Base-by-base conservation (phyloP, 1,140 invertebrate genomes). In the Zaprionus kolodkinae region DNA sequence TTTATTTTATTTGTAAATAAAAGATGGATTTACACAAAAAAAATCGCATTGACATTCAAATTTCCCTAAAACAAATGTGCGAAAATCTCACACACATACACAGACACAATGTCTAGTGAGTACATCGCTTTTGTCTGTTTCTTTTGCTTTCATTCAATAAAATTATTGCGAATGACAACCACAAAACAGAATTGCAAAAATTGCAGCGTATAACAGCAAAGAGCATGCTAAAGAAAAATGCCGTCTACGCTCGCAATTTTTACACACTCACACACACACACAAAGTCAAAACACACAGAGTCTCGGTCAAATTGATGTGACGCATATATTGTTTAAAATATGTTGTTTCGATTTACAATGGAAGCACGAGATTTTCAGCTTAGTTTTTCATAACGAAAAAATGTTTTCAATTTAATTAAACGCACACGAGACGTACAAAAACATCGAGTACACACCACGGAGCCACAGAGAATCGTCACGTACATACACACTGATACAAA, bases 121-220 rank as follows among this genome's bases (percentile, higher is more conserved):
- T 87, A 87, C 77, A 87, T 79, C 79, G 84, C 61, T 77, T 88
- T 88, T 89, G 67, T 57, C 61, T 59, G 80, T 88, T 74, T 89
- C 81, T 79, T 85, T 89, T 85, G 54, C 63, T 79, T 89, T 85
- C 85, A 89, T 89, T 89, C 85, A 89, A 76, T 73, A 84, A 89
- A 89, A 89, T 89, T 89, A 89, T 88, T 88, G 84, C 85, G 85
- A 89, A 89, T 85, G 69, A 40, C 78, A 72, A 72, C 75, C 85
- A 72, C 85, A 89, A 81, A 89, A 89, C 85, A 89, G 85, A 89
- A 89, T 89, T 55, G 75, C 78, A 79, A 72, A 74, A 88, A 88
- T 81, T 88, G 84, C 84, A 88, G 81, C 80, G 84, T 89, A 88
- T 81, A 74, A 50, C 69, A 67, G 66, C 68, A 79, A 78, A 68